A percentile compares a stretch with the other conserved stretches of the same genome.
phyloP scores from a whole-genome alignment of 2,113 vertebrate genomes.

The Pelmatolapia mariae region DNA sequence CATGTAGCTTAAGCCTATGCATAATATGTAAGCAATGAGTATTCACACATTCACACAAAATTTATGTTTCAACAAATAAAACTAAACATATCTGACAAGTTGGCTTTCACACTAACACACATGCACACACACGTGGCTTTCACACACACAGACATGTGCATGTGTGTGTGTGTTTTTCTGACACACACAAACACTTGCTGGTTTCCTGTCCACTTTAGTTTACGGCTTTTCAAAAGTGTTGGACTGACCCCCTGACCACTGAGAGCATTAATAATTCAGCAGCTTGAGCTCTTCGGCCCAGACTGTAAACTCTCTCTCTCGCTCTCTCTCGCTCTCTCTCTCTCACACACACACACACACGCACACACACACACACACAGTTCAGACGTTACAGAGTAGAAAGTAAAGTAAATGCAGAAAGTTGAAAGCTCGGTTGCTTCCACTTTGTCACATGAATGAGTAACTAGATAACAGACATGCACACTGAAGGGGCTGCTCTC shows the following conservation, averaged over 20 bases:
- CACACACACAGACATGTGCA: background rate
- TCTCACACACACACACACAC: background rate
- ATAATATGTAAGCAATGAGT: background rate
- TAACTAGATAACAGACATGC: background rate
- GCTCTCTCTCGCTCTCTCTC: background rate
- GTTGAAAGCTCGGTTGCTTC: background rate
- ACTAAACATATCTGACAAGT: background rate
- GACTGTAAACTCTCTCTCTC: background rate
- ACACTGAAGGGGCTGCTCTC: background rate
- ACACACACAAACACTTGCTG: background rate
- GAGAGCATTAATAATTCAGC: slow-evolving; percentile 41
- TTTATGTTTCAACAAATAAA: background rate
- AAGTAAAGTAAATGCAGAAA: background rate
- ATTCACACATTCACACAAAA: background rate
- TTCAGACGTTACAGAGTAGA: background rate
- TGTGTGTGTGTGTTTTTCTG: background rate
- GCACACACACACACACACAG: background rate
- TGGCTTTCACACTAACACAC: background rate
- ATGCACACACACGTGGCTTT: background rate
- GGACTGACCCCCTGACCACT: slow-evolving; percentile 4
- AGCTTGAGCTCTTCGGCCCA: background rate
- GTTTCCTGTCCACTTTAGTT: background rate
- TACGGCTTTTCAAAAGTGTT: background rate
- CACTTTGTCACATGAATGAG: slow-evolving; percentile 13
- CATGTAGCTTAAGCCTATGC: background rate